Evolutionary conservation across 2,888 invertebrate species (phyloP), one percentile per base, ranked within the genome.

Genomic region (Acrobasis suavella): DNA sequence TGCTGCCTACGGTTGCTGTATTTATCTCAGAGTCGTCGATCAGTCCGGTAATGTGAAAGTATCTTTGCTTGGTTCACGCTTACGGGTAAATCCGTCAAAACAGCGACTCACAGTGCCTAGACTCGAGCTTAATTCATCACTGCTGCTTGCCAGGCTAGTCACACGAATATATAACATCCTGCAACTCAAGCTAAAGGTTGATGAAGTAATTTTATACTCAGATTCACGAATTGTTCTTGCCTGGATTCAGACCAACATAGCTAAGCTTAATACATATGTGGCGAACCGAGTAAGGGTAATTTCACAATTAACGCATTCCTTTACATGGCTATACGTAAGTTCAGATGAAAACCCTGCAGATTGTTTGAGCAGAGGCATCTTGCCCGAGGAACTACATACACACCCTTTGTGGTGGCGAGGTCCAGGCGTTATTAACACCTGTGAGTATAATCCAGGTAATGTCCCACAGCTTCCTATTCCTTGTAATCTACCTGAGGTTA

Each of bases 271-370:
- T 9, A 46, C 32, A 14, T 61, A 61, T 52, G 61, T 61, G 15
- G 61, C 46, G 15, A 61, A 61, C 38, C n/a, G 61, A 61, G 61
- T 52, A 17, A 54, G 16, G 52, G 39, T 39, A 16, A 52, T 58
- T 22, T 16, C 46, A 32, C 56, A 56, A 16, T 38, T 38, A n/a
- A 56, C 56, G 6, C 10, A 14, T 14, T 6, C 32, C 7, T 56
- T 38, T 16, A 56, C 6, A 14, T 39, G 56, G 56, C 9, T 38
- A 37, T 56, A 56, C 9, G 39, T 56, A 37, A 37, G 38, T 9
- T 17, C 56, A 8, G n/a, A 39, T 14, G 14, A 22, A 22, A 56
- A 56, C 16, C 56, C 56, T 39, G 56, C 56, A 14, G 56, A 56
- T 22, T 56, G 56, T 15, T 22, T 56, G 38, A 56, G 56, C 56